Percentiles rank a stretch among this genome's conserved stretches.
phyloP scores from a whole-genome alignment of 1,140 invertebrate genomes.

The Periplaneta americana region DNA sequence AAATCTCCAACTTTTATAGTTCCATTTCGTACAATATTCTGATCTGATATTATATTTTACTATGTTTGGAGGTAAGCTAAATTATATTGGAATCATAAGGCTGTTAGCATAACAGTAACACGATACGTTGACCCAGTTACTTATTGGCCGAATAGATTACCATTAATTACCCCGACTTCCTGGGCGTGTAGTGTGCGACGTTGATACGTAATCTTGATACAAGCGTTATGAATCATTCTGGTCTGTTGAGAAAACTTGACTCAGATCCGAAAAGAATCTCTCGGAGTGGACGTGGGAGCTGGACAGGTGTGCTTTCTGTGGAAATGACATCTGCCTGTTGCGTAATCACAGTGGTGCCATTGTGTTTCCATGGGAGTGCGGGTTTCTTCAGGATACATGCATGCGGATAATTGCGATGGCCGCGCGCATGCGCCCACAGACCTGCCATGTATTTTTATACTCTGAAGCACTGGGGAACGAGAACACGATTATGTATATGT shows the following conservation, averaged over 20 bases:
- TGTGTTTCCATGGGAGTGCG: background rate
- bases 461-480: background rate
- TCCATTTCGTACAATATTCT: too few species aligned
- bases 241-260: background rate
- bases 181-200: background rate
- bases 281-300: background rate
- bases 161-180: background rate
- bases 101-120: too few species aligned
- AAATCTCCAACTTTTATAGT: too few species aligned
- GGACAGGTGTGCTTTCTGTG: background rate
- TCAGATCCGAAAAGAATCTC: background rate
- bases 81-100: too few species aligned
- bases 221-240: background rate
- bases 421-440: background rate
- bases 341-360: background rate
- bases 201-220: background rate
- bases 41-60: too few species aligned
- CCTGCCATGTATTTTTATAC: background rate
- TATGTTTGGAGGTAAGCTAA: too few species aligned
- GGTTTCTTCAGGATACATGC: background rate
- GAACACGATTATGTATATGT: background rate
- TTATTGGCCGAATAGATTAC: background rate
- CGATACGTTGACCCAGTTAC: background rate
- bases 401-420: background rate
- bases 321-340: background rate